A percentile compares a stretch with the other conserved stretches of the same genome.
Evolutionary conservation across 2,888 invertebrate genomes (phyloP).

Genomic region (Sussaba pulchella): DNA sequence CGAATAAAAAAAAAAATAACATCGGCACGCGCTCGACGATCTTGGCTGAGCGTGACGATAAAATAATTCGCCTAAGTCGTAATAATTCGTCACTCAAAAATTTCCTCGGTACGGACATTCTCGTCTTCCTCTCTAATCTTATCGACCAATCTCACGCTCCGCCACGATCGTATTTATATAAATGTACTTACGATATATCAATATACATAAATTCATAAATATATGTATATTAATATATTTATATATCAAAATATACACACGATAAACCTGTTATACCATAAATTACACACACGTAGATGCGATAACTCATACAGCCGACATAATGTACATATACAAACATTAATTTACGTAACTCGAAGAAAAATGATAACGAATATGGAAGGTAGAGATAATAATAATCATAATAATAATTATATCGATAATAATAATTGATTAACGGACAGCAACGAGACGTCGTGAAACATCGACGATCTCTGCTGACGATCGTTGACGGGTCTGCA

Average conservation of each 20-base stretch:
- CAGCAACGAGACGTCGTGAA: slow-evolving; percentile 25
- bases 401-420: slow-evolving; percentile 54
- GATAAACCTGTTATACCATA: slow-evolving; percentile 77
- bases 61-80: slow-evolving; percentile 15
- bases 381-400: slow-evolving; percentile 36
- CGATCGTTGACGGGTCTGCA: slow-evolving; percentile 74
- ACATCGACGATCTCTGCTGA: slow-evolving; percentile 33
- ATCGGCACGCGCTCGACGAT: slow-evolving; percentile 39
- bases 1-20: background rate
- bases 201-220: too few species aligned
- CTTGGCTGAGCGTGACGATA: slow-evolving; percentile 52
- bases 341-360: slow-evolving; percentile 65
- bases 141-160: slow-evolving; percentile 28
- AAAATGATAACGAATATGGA: slow-evolving; percentile 39
- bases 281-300: slow-evolving; percentile 83
- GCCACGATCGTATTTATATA: slow-evolving; percentile 53
- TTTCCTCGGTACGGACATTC: slow-evolving; percentile 8
- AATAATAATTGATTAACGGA: slow-evolving; percentile 51
- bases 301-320: slow-evolving; percentile 79
- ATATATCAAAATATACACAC: slow-evolving; percentile 67
- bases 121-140: slow-evolving; percentile 46
- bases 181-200: slow-evolving; percentile 48
- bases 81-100: background rate
- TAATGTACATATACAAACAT: slow-evolving; percentile 84
- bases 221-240: slow-evolving; percentile 15